phyloP scores from a whole-genome alignment of 37 sponge, comb jelly and placozoan species.

The Agelas oroides region DNA sequence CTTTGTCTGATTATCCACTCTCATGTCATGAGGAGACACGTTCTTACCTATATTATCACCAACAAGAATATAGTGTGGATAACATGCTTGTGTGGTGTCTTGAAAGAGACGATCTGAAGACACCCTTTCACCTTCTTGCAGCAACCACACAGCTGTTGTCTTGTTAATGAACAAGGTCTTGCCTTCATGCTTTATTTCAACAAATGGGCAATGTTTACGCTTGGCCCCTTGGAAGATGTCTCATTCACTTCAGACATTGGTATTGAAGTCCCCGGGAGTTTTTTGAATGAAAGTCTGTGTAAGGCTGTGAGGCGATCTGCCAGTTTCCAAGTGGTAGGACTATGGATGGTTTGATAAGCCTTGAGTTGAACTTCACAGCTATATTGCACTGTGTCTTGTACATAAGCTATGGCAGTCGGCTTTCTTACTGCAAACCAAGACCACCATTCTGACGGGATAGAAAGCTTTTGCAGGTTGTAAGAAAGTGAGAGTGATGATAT shows the following conservation, averaged over 20 bases:
- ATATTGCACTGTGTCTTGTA: conserved; percentile 66
- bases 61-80: too few species aligned
- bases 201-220: conserved; percentile 31
- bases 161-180: conserved; percentile 37
- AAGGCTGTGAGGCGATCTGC: background rate
- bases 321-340: conserved; percentile 1
- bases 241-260: background rate
- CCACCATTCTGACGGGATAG: conserved; percentile 42
- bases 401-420: conserved; percentile 46
- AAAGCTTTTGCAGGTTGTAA: background rate
- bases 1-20: too few species aligned
- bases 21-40: too few species aligned
- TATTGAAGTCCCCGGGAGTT: background rate
- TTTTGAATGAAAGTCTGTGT: background rate
- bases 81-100: too few species aligned
- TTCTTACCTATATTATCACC: too few species aligned
- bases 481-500: background rate
- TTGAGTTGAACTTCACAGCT: conserved; percentile 47
- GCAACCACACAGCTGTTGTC: conserved; percentile 67
- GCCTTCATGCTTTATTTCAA: conserved; percentile 20
- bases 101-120: conserved; percentile 55
- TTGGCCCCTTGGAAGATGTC: background rate
- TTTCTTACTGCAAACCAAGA: conserved; percentile 34
- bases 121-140: conserved; percentile 62
- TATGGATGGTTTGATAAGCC: conserved; percentile 50